These are phyloP conservation scores for Kryptolebias ocellatus DNA, from an alignment of 2,797 vertebrate genomes.

Conservation along the genomic window DNA sequence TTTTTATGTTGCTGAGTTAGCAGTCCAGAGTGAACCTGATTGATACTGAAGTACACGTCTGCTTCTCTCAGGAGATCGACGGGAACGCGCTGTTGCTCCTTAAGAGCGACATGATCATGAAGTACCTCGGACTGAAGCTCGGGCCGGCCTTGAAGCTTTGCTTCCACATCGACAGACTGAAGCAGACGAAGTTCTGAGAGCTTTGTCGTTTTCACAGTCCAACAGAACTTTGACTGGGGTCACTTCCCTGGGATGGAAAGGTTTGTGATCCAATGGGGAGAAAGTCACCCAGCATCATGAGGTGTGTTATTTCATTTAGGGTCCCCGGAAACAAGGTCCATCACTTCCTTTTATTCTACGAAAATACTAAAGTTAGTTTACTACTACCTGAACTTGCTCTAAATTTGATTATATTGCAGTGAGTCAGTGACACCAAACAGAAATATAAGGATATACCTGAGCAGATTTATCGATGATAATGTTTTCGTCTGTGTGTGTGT, in stretches of 20 bases:
- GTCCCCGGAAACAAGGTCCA: background rate
- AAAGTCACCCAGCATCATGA: background rate
- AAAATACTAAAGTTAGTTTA: background rate
- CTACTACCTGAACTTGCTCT: background rate
- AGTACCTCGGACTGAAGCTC: conserved; percentile 94
- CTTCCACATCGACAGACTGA: conserved; percentile 97
- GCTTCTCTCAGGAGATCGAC: conserved; percentile 88
- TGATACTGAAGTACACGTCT: conserved; percentile 8
- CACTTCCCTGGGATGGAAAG: background rate
- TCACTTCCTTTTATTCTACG: background rate
- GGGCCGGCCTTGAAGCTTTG: conserved; percentile 93
- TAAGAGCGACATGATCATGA: conserved; percentile 97
- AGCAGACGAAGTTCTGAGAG: conserved; percentile 90
- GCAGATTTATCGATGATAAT: no score
- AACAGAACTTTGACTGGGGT: conserved; percentile 17
- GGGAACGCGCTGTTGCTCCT: conserved; percentile 91
- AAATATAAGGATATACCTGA: no score
- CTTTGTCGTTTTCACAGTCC: background rate
- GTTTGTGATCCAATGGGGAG: conserved; percentile 24
- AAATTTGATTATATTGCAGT: background rate
- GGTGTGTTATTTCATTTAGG: conserved; percentile 2
- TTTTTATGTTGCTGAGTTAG: background rate
- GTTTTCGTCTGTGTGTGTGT: no score
- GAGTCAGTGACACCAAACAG: background rate
- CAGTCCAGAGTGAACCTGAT: background rate